Conservation (phyloP, 2,888 invertebrate species). For the Epistrophe grossulariae region DNA sequence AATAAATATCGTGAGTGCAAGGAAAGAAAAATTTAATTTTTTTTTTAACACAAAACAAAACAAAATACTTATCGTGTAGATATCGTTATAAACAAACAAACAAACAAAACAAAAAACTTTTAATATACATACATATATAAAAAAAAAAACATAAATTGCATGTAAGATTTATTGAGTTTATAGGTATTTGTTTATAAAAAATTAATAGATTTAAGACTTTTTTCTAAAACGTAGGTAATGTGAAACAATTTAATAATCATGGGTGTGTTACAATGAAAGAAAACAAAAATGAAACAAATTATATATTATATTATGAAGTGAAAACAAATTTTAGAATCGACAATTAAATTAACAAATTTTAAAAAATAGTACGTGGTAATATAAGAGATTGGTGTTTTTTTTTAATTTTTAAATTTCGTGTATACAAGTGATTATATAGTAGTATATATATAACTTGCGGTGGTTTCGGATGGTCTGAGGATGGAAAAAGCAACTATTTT, state of each 20-base stretch:
- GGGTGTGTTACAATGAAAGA: constrained; percentile 71
- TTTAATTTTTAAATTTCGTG: constrained; percentile 38
- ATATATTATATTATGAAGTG: constrained; percentile 35
- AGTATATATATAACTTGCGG: constrained; percentile 40
- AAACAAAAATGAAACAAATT: constrained; percentile 14
- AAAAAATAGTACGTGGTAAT: constrained; percentile 40
- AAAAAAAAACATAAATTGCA: constrained; percentile 46
- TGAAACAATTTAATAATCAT: constrained; percentile 66
- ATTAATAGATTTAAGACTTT: constrained; percentile 47
- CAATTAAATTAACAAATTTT: constrained; percentile 60
- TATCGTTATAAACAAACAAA: constrained; percentile 62
- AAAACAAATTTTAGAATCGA: constrained; percentile 66
- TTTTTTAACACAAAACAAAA: constrained; percentile 23
- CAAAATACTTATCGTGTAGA: constrained; percentile 53
- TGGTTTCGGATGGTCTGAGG: constrained; percentile 57
- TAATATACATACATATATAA: constrained; percentile 47
- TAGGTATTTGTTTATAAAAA: constrained; percentile 58
- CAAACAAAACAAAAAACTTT: constrained; percentile 37
- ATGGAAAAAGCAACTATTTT: constrained; percentile 49
- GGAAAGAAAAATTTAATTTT: constrained; percentile 29
- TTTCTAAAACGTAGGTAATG: constrained; percentile 52
- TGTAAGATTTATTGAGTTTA: constrained; percentile 66
- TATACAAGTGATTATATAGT: constrained; percentile 46
- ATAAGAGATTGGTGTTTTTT: constrained; percentile 39
- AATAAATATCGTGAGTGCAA: constrained; percentile 52